A percentile compares a stretch with the other conserved stretches of the same genome.
Conservation (phyloP, 2,113 vertebrate genomes). For the Sylvia atricapilla region DNA sequence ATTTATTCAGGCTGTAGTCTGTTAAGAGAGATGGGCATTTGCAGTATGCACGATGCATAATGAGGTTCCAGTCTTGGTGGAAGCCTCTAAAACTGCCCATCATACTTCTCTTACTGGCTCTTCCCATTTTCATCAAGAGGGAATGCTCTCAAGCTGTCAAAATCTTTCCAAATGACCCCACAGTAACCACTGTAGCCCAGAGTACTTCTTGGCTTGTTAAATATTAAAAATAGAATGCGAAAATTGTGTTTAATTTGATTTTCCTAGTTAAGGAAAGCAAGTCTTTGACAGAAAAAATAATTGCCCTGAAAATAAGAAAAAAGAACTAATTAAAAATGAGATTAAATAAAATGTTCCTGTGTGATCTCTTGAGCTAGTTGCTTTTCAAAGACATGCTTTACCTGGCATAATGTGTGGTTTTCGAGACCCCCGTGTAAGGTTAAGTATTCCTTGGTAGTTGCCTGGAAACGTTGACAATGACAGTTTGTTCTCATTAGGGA, state of each 20-base stretch:
- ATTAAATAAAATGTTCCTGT: neutral
- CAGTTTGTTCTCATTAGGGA: slow-evolving; percentile 33
- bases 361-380: neutral
- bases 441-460: slow-evolving; percentile 28
- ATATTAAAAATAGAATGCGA: neutral
- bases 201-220: neutral
- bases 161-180: neutral
- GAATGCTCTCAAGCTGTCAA: neutral
- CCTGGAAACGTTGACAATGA: neutral
- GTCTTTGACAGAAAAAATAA: slow-evolving; percentile 4
- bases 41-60: neutral
- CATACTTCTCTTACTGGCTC: neutral
- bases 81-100: neutral
- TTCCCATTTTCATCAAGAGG: neutral
- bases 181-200: neutral
- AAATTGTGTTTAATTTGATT: neutral
- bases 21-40: neutral
- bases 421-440: neutral
- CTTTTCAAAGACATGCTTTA: neutral
- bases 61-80: neutral
- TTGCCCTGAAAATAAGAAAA: neutral
- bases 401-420: neutral
- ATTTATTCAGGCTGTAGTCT: neutral
- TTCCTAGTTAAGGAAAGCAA: neutral
- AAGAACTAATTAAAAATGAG: slow-evolving; percentile 15